Evolutionary conservation across 2,113 vertebrate species (phyloP).

Genomic region (Acrocephalus kingi): DNA sequence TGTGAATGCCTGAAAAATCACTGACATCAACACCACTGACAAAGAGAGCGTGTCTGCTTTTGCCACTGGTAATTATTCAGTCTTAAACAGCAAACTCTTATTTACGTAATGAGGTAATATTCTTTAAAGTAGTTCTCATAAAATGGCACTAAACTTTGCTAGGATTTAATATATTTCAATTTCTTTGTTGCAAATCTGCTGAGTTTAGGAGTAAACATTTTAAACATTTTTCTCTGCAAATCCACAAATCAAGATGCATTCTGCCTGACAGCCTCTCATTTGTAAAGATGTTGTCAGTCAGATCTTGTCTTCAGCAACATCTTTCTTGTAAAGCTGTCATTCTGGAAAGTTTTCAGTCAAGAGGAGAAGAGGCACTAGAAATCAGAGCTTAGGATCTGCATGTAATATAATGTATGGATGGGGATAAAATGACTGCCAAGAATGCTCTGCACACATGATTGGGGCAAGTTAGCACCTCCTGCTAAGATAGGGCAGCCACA

Average conservation of each 20-base stretch:
- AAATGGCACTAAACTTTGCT: neutral
- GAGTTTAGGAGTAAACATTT: slow-evolving; percentile 8
- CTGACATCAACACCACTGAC: neutral
- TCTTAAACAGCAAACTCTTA: neutral
- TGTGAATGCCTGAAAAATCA: neutral
- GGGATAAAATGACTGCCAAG: neutral
- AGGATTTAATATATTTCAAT: neutral
- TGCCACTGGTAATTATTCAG: neutral
- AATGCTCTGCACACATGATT: accelerated
- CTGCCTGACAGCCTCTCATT: neutral
- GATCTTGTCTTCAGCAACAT: neutral
- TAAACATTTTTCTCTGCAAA: neutral
- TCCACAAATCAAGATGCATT: slow-evolving; percentile 4
- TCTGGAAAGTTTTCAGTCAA: neutral
- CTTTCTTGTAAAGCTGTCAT: neutral
- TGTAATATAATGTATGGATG: neutral
- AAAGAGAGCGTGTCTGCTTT: neutral
- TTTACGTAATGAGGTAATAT: neutral
- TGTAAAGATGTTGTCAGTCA: slow-evolving; percentile 2
- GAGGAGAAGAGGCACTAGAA: neutral
- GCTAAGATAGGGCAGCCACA: neutral
- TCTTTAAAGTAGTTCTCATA: neutral
- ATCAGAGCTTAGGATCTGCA: neutral
- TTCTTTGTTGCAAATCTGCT: slow-evolving; percentile 3
- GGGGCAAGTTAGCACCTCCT: neutral